Percentiles rank a stretch among this genome's conserved stretches.
Conservation (phyloP, 2,888 invertebrate genomes). For the Hirtodrosophila trivittata region DNA sequence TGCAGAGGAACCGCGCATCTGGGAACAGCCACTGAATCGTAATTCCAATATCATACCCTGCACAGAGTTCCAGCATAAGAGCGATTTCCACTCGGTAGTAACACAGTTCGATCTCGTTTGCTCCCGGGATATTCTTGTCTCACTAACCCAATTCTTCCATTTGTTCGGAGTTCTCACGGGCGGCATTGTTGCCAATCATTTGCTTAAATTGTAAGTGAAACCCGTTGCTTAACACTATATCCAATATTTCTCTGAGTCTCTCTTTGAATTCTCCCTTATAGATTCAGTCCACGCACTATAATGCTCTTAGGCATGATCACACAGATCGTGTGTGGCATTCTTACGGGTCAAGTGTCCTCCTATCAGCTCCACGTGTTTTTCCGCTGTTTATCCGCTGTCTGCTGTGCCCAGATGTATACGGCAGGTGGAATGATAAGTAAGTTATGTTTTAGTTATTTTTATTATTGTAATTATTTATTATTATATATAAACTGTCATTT, state of each 20-base stretch:
- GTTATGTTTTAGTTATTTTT: constrained; percentile 41
- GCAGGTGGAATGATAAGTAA: constrained; percentile 84
- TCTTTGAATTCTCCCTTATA: constrained; percentile 45
- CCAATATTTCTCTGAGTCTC: not conserved
- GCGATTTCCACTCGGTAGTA: constrained; percentile 82
- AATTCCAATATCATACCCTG: constrained; percentile 82
- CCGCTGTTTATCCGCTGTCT: constrained; percentile 84
- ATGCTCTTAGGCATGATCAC: constrained; percentile 84
- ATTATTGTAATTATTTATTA: not conserved
- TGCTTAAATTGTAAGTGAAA: constrained; percentile 83
- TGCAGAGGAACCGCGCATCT: constrained; percentile 78
- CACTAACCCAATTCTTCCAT: constrained; percentile 85
- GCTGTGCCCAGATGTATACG: constrained; percentile 84
- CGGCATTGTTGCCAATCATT: constrained; percentile 84
- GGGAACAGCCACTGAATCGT: constrained; percentile 80
- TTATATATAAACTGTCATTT: constrained; percentile 10
- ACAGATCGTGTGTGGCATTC: constrained; percentile 84
- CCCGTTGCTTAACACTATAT: not conserved
- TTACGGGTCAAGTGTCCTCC: constrained; percentile 83
- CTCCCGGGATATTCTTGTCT: constrained; percentile 84
- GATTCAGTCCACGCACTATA: constrained; percentile 84
- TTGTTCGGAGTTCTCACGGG: constrained; percentile 84
- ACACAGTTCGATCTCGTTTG: constrained; percentile 85
- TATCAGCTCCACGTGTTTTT: constrained; percentile 84
- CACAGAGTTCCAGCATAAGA: constrained; percentile 81